A percentile compares a stretch with the other conserved stretches of the same genome.
phyloP scores from a whole-genome alignment of 2,888 invertebrate genomes.

The Fragum whitleyi region DNA sequence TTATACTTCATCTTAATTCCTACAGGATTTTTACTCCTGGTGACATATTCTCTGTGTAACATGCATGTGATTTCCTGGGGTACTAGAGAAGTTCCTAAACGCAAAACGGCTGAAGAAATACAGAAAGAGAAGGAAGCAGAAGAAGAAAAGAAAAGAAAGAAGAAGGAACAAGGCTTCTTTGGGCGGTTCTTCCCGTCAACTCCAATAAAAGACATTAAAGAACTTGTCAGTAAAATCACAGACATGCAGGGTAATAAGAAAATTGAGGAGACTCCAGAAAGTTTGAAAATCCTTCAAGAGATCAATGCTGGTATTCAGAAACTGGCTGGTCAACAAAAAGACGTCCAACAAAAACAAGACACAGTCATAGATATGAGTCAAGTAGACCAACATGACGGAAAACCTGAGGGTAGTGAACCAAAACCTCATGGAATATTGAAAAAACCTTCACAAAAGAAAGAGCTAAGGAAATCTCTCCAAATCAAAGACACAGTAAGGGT shows the following conservation, averaged over 20 bases:
- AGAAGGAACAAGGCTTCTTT: constrained; percentile 90
- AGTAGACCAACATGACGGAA: background rate
- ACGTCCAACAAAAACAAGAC: background rate
- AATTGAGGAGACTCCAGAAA: constrained; percentile 48
- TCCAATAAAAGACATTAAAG: constrained; percentile 70
- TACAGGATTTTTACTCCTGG: constrained; percentile 82
- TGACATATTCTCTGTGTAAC: constrained; percentile 82
- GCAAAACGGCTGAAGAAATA: constrained; percentile 74
- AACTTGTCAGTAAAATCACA: constrained; percentile 60
- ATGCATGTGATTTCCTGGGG: constrained; percentile 84
- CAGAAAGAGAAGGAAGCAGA: constrained; percentile 89
- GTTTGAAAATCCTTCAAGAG: constrained; percentile 62
- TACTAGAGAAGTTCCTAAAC: constrained; percentile 81
- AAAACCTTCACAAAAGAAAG: background rate
- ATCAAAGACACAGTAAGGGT: constrained; percentile 41
- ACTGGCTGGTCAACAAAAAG: constrained; percentile 39
- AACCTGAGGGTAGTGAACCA: background rate
- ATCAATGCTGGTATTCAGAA: constrained; percentile 60
- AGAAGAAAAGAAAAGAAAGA: constrained; percentile 90
- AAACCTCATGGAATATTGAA: constrained; percentile 2
- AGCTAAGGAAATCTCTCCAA: constrained; percentile 74
- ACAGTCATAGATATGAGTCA: constrained; percentile 9
- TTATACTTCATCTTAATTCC: constrained; percentile 83
- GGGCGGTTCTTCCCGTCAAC: constrained; percentile 69
- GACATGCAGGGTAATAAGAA: constrained; percentile 53